Evolutionary conservation across 2,888 invertebrate genomes (phyloP), one percentile per base, ranked within the genome.

Genomic region (Fragum sueziense): DNA sequence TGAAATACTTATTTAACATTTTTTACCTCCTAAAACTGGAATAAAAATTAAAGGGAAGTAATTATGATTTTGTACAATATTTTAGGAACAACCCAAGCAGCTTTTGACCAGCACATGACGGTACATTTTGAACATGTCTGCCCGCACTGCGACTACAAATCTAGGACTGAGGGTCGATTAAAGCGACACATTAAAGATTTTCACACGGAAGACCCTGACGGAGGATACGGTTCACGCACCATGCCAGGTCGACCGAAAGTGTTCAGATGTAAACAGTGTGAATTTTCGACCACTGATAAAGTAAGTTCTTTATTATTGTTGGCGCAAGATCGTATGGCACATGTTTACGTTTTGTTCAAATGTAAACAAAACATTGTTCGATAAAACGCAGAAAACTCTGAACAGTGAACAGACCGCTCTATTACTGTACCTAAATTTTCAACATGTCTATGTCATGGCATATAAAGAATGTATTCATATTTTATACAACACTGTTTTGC

Each of bases 231-330:
- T 7, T 90, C 88, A 33, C 89, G 92, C 31, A 86, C 90, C 22
- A 85, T 91, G 69, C 87, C 90, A 31, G 90, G 92, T 25, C 78
- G 94, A 87, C 93, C 94, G 51, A 98, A 98, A 93, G 96, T 96
- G 0, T 97, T 97, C 93, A 96, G 96, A 90, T 99, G 99, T 94
- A 98, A 98, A 91, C 97, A 97, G 86, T 99, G 99, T 92, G 95
- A 95, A 71, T 96, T 96, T 88, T 95, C 96, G 0, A 96, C 97
- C 0, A 95, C 96, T 20, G 97, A 97, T 6, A 99, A 99, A 93
- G 93, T 92, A 80, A n/a, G n/a, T n/a, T n/a, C n/a, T n/a, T n/a
- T n/a, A n/a, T n/a, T n/a, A n/a, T n/a, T n/a, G n/a, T n/a, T n/a
- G n/a, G n/a, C n/a, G n/a, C n/a, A n/a, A n/a, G n/a, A n/a, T n/a